Percentiles rank a stretch among this genome's conserved stretches.
Evolutionary conservation across 2,113 vertebrate genomes (phyloP).

Genomic region (Leptocoma aspasia): DNA sequence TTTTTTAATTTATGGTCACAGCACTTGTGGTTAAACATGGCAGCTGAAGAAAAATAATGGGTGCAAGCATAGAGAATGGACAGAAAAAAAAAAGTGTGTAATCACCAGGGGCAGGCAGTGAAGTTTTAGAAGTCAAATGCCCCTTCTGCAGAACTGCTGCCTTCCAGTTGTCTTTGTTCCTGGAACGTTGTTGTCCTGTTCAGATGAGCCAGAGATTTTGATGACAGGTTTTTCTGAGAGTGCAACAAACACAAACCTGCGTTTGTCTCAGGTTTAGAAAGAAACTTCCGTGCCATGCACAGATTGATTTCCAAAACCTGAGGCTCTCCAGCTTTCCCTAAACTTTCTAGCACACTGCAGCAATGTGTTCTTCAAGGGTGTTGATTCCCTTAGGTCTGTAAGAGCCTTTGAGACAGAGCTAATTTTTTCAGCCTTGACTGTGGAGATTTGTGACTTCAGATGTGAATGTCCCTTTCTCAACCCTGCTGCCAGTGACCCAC

Average conservation of each 20-base stretch:
- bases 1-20: background rate
- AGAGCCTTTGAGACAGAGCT: constrained; percentile 26
- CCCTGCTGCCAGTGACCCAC: constrained; percentile 45
- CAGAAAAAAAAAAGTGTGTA: background rate
- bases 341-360: background rate
- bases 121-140: background rate
- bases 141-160: background rate
- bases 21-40: background rate
- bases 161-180: background rate
- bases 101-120: background rate
- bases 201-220: background rate
- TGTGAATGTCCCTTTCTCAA: constrained; percentile 53
- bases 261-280: background rate
- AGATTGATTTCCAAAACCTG: background rate
- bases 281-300: background rate
- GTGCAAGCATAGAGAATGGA: background rate
- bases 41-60: background rate
- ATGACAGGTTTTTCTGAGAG: background rate
- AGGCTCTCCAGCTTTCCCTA: background rate
- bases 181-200: background rate
- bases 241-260: fast-evolving
- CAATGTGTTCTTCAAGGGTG: background rate
- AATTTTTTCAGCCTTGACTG: background rate
- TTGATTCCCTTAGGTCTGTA: background rate
- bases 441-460: constrained; percentile 19